Percentiles rank a stretch among this genome's conserved stretches.
phyloP scores from a whole-genome alignment of 2,797 vertebrate genomes.

The Hemibagrus guttatus region DNA sequence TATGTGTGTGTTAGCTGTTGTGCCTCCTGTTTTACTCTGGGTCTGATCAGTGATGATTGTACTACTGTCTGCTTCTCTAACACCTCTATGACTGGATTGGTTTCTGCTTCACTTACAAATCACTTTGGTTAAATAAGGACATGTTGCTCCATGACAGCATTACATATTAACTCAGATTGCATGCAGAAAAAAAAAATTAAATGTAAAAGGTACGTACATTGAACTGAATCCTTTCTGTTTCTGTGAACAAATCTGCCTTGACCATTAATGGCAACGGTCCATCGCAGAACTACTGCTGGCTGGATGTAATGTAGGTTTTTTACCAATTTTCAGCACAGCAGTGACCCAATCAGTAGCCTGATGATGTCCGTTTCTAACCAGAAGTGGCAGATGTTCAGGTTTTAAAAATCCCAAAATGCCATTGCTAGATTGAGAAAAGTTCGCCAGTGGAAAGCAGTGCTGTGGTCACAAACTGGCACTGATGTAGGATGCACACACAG shows the following conservation, averaged over 20 bases:
- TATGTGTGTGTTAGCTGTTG: neutral
- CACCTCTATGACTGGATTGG: neutral
- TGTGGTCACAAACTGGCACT: neutral
- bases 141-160: neutral
- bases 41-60: constrained; percentile 1
- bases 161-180: neutral
- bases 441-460: neutral
- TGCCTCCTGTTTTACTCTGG: neutral
- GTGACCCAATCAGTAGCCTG: neutral
- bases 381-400: neutral
- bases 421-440: neutral
- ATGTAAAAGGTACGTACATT: no score
- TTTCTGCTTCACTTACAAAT: neutral
- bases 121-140: no score
- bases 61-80: neutral
- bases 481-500: neutral
- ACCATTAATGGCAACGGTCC: neutral
- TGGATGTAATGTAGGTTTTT: neutral
- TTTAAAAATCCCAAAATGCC: neutral
- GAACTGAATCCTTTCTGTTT: neutral
- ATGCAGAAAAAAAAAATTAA: neutral
- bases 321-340: neutral
- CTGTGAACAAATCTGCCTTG: no score
- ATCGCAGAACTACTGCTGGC: neutral
- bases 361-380: neutral